These are phyloP conservation scores for Hanleya hanleyi DNA, from an alignment of 2,888 invertebrate species.

Conservation along the genomic window DNA sequence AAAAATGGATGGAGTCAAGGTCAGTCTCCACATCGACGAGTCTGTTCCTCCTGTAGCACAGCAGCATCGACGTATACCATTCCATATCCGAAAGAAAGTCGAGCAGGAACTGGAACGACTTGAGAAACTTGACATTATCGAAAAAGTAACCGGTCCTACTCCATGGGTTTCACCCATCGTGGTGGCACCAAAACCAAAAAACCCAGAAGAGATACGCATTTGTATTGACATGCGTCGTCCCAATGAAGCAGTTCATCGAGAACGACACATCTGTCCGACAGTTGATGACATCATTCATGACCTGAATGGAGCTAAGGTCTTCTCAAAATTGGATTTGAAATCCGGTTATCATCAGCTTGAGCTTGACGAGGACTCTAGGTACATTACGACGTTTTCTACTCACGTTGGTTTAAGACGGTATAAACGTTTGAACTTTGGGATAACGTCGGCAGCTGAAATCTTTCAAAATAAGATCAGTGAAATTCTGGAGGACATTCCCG, in stretches of 20 bases:
- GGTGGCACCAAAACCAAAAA: neutral
- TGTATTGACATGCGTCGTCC: neutral
- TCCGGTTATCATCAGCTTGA: neutral
- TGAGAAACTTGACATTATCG: neutral
- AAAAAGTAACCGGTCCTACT: no score
- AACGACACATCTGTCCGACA: neutral
- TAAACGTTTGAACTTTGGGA: neutral
- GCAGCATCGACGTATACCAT: neutral
- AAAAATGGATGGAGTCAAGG: no score
- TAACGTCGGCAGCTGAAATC: neutral
- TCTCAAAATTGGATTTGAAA: no score
- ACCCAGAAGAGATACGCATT: neutral
- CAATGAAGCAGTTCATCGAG: neutral
- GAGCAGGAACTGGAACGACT: neutral
- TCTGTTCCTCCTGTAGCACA: no score
- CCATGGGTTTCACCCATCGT: neutral
- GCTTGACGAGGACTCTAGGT: neutral
- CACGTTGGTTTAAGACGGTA: no score
- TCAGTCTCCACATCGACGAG: no score
- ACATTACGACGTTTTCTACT: neutral
- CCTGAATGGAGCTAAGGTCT: neutral
- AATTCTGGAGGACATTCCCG: neutral
- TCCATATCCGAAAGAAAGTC: neutral
- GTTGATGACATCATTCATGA: neutral
- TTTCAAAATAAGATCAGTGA: neutral